Evolutionary conservation across 2,797 vertebrate genomes (phyloP), one percentile per base, ranked within the genome.

Genomic region (Labeo calbasu): DNA sequence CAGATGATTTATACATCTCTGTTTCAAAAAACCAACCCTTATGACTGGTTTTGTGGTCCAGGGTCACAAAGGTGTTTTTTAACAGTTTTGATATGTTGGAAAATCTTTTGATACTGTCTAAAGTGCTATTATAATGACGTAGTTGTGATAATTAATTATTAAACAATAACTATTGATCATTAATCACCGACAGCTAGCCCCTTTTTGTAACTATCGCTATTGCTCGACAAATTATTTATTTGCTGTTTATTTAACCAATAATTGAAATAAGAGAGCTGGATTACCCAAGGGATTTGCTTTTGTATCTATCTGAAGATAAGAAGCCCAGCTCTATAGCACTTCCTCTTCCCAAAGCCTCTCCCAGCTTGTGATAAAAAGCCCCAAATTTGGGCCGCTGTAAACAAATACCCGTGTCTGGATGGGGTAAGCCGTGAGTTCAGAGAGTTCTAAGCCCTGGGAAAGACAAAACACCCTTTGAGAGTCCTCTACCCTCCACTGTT

Each of bases 381-480:
- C 89, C 89, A 91, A 93, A 93, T 92, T 92, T 91, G 90, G 91
- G 91, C 87, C 46, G 63, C 7, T 91, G 94, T 95, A 94, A 95
- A 95, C 94, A 95, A 94, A 95, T 94, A 92, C 92, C 90, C 90
- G 68, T 12, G 91, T 88, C 89, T 92, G 92, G 89, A 84, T 50
- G 92, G 92, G 90, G 88, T 91, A 90, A 92, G 92, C 93, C 92
- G 82, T 77, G 90, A 92, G 93, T 92, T 92, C 92, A 93, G 89
- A 87, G 92, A 92, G 93, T 94, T 95, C 92, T 92, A 92, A 90
- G 92, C 89, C 86, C 89, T 88, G 88, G 83, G 91, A 93, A 81
- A 96, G 95, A 95, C 95, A 96, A 96, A 96, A 95, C 94, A 96
- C 89, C 88, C 93, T 95, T 95, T 95, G 93, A 95, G 93, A 94